Base-by-base conservation (phyloP, 2,888 invertebrate genomes). In the Plagiodera versicolora region DNA sequence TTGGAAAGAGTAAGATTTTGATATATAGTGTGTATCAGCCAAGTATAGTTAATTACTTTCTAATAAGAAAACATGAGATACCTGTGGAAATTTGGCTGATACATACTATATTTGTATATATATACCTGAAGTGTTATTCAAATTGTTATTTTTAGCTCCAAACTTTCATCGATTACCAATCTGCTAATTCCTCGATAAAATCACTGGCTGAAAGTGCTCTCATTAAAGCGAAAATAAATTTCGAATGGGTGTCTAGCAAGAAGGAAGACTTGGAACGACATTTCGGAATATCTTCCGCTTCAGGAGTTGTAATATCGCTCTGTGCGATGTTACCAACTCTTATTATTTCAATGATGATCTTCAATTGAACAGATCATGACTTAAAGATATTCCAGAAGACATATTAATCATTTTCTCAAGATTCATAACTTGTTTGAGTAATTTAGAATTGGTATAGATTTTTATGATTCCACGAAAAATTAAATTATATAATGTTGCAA, bases 1-100 rank as follows among this genome's bases (percentile, higher is more conserved):
- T 35, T 72, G 28, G 14, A 61, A 1, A 64, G 68, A 45, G 78
- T 78, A 70, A 66, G 61, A 35, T 48, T 51, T n/a, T 19, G 18
- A 9, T 9, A 17, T 32, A 32, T 35, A 19, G 10, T 55, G 8
- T 58, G 10, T 46, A 16, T 16, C n/a, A n/a, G n/a, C n/a, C n/a
- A n/a, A n/a, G n/a, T n/a, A n/a, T n/a, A n/a, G n/a, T n/a, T n/a
- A n/a, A n/a, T n/a, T n/a, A n/a, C n/a, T n/a, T n/a, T n/a, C n/a
- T n/a, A n/a, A n/a, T n/a, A n/a, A n/a, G n/a, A n/a, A n/a, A n/a
- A n/a, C n/a, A n/a, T n/a, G n/a, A n/a, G n/a, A n/a, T n/a, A n/a
- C n/a, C n/a, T n/a, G n/a, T n/a, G n/a, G n/a, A n/a, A n/a, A n/a
- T n/a, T n/a, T n/a, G n/a, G n/a, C n/a, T n/a, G n/a, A n/a, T n/a